Evolutionary conservation across 2,888 invertebrate genomes (phyloP).

Genomic region (Sialis fuliginosa): DNA sequence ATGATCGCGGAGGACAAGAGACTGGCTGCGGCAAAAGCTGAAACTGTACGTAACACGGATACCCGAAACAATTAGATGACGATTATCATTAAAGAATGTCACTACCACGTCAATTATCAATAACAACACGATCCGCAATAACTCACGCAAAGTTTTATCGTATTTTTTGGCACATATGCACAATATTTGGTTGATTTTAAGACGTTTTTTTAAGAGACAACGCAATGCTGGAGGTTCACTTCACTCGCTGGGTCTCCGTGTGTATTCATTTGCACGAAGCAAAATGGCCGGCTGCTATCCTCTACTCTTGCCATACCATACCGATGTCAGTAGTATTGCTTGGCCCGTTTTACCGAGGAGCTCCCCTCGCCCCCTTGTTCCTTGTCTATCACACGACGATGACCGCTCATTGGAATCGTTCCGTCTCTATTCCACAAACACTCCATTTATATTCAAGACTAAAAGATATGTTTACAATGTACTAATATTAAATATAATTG

Average conservation of each 20-base stretch:
- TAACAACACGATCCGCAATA: neutral
- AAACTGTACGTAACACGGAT: conserved; percentile 1
- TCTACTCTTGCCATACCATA: conserved; percentile 4
- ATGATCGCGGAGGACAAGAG: neutral
- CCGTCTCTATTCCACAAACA: conserved; percentile 3
- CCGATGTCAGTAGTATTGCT: conserved; percentile 6
- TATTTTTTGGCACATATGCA: neutral
- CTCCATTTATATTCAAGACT: conserved; percentile 4
- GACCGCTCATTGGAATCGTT: conserved; percentile 4
- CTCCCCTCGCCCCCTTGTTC: conserved; percentile 1
- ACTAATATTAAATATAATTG: conserved; percentile 3
- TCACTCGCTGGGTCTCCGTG: conserved; percentile 1
- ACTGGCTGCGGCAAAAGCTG: neutral
- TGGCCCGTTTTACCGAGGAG: conserved; percentile 7
- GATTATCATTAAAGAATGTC: conserved; percentile 2
- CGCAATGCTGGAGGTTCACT: conserved; percentile 1
- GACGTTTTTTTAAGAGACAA: neutral
- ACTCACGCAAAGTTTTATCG: neutral
- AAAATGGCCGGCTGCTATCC: conserved; percentile 7
- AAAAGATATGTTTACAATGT: conserved; percentile 5
- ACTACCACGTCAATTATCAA: conserved; percentile 3
- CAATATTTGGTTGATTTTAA: neutral
- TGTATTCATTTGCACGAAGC: conserved; percentile 7
- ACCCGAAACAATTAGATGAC: conserved; percentile 4
- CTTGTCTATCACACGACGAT: conserved; percentile 5